phyloP scores from a whole-genome alignment of 2,888 invertebrate genomes.

The Cactoblastis cactorum region DNA sequence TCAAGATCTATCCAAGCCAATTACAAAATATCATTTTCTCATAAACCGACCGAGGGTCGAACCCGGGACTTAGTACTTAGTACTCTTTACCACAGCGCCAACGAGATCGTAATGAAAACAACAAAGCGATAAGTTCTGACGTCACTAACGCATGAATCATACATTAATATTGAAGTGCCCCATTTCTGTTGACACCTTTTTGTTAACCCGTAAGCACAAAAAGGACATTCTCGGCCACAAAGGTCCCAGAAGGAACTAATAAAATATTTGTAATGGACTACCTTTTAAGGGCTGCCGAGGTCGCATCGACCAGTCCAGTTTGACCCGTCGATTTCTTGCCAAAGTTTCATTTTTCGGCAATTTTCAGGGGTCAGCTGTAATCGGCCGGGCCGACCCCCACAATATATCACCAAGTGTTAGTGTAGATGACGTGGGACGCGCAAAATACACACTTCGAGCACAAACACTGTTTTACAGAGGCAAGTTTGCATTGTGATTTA shows the following conservation, averaged over 20 bases:
- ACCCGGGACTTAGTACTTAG: too few species aligned
- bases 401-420: conserved; percentile 25
- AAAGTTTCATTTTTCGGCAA: neutral
- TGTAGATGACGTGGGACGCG: conserved; percentile 25
- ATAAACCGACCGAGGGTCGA: too few species aligned
- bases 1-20: too few species aligned
- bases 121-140: neutral
- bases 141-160: neutral
- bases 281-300: conserved; percentile 18
- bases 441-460: conserved; percentile 22
- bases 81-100: too few species aligned
- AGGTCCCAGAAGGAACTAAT: conserved; percentile 26
- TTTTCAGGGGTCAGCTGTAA: conserved; percentile 5
- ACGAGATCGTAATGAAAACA: neutral
- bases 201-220: conserved; percentile 21
- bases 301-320: conserved; percentile 9
- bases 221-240: conserved; percentile 24
- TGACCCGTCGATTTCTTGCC: conserved; percentile 1
- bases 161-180: conserved; percentile 5
- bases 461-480: conserved; percentile 21
- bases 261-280: conserved; percentile 31
- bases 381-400: conserved; percentile 16
- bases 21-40: too few species aligned
- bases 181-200: conserved; percentile 24
- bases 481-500: conserved; percentile 23